These are phyloP conservation scores for Xyliphius kryptos DNA, from an alignment of 2,113 vertebrate species.

Conservation along the genomic window DNA sequence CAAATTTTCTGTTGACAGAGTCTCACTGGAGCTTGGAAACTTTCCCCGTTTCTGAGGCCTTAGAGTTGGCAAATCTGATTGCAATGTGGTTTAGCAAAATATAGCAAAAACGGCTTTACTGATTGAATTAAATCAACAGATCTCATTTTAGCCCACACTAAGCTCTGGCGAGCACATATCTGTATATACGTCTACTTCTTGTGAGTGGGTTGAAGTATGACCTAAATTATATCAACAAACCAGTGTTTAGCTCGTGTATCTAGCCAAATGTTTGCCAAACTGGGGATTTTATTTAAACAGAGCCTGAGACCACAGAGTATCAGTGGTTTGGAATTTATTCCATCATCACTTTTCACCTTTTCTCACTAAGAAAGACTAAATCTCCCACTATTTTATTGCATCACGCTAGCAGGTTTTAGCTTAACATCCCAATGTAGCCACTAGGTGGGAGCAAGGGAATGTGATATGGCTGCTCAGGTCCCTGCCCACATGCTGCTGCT, in stretches of 20 bases:
- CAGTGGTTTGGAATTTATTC: too few species aligned
- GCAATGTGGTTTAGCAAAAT: conserved; percentile 28
- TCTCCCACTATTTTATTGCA: conserved; percentile 39
- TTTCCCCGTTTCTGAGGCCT: neutral
- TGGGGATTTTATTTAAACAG: too few species aligned
- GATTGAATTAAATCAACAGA: conserved; percentile 33
- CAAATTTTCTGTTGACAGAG: neutral
- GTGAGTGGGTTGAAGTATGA: neutral
- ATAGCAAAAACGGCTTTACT: conserved; percentile 39
- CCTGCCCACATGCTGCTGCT: conserved; percentile 36
- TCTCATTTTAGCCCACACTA: neutral
- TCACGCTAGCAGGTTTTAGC: conserved; percentile 38
- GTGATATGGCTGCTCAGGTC: conserved; percentile 35
- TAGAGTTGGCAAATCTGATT: neutral
- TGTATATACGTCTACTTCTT: neutral
- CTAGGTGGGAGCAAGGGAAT: conserved; percentile 67
- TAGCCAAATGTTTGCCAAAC: too few species aligned
- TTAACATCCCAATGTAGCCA: conserved; percentile 46
- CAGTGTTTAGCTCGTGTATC: too few species aligned
- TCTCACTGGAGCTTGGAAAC: neutral
- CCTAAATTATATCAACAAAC: too few species aligned
- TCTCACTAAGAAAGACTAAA: neutral
- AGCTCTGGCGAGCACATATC: neutral
- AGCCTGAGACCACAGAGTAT: too few species aligned
- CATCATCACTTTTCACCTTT: neutral